These are phyloP conservation scores for Drosophila setosimentum DNA, from an alignment of 2,888 invertebrate genomes.

Conservation along the genomic window DNA sequence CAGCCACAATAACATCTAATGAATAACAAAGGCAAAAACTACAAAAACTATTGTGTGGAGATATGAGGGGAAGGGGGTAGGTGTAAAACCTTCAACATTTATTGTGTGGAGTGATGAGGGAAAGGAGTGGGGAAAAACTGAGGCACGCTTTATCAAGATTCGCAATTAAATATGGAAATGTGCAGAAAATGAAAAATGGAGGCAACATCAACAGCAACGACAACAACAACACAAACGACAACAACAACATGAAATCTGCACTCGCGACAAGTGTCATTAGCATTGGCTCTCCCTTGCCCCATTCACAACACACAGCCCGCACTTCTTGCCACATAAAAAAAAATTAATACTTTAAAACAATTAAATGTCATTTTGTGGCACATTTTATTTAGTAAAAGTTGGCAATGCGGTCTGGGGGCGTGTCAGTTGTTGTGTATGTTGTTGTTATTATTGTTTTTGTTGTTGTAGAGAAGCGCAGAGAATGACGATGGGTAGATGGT, in stretches of 20 bases:
- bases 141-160: constrained; percentile 72
- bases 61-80: background rate
- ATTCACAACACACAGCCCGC: constrained; percentile 11
- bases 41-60: constrained; percentile 25
- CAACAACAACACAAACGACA: constrained; percentile 35
- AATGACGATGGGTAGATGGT: background rate
- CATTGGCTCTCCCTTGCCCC: constrained; percentile 1
- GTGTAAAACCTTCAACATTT: constrained; percentile 23
- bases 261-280: constrained; percentile 80
- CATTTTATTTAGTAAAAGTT: constrained; percentile 72
- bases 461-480: background rate
- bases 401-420: constrained; percentile 30
- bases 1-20: constrained; percentile 53
- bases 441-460: background rate
- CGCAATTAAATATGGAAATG: constrained; percentile 81
- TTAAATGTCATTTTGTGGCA: constrained; percentile 77
- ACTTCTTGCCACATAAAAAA: constrained; percentile 14
- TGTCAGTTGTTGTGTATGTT: constrained; percentile 16
- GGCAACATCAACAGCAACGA: constrained; percentile 27
- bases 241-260: constrained; percentile 63
- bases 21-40: constrained; percentile 63
- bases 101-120: constrained; percentile 15
- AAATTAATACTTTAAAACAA: constrained; percentile 54
- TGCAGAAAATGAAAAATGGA: constrained; percentile 58
- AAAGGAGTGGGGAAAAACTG: constrained; percentile 15